phyloP scores from a whole-genome alignment of 2,888 invertebrate species.

The Eilema griseolum region DNA sequence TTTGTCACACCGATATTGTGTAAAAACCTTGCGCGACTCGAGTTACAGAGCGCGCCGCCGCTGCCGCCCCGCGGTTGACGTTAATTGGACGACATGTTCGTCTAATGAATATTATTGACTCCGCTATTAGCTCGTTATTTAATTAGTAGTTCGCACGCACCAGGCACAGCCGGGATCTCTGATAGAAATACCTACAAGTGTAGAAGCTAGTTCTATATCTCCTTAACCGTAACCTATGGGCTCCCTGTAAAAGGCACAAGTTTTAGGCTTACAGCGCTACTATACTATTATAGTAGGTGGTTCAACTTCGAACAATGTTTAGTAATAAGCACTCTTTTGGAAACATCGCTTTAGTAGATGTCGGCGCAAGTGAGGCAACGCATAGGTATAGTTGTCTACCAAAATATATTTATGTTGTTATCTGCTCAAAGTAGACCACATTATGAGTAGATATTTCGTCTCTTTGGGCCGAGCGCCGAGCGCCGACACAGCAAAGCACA shows the following conservation, averaged over 20 bases:
- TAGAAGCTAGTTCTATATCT: not conserved
- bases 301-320: not conserved
- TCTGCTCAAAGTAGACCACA: not conserved
- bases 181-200: no score
- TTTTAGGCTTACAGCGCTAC: not conserved
- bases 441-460: no score
- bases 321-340: no score
- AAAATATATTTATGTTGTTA: no score
- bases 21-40: constrained; percentile 46
- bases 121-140: constrained; percentile 56
- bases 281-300: no score
- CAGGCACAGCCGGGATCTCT: not conserved
- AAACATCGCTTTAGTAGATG: no score
- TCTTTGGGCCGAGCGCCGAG: no score
- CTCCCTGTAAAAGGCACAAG: not conserved
- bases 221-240: not conserved
- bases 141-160: constrained; percentile 28
- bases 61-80: constrained; percentile 32
- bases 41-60: constrained; percentile 58
- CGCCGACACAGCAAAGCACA: not conserved
- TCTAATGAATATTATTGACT: constrained; percentile 56
- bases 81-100: constrained; percentile 59
- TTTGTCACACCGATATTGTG: constrained; percentile 45
- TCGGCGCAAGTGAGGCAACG: no score
- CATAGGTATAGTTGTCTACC: no score